Conservation (phyloP, 2,113 vertebrate genomes). For the Acanthochromis polyacanthus region DNA sequence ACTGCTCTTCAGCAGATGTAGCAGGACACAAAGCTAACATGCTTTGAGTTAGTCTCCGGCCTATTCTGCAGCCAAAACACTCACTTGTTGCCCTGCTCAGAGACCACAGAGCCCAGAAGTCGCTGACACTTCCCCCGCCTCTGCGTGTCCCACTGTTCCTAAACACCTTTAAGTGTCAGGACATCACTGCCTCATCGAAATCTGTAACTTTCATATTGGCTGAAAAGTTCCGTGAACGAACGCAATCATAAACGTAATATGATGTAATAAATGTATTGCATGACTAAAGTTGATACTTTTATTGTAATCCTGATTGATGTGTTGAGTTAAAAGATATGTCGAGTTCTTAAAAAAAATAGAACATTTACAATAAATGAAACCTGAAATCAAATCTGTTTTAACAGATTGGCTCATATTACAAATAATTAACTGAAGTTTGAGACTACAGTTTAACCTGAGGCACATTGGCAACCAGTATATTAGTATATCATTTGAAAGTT, state of each 20-base stretch:
- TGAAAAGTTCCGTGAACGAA: slow-evolving; percentile 46
- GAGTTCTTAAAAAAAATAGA: no score
- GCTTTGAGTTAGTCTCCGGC: slow-evolving; percentile 57
- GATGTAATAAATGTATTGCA: neutral
- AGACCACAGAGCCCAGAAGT: slow-evolving; percentile 46
- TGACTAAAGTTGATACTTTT: neutral
- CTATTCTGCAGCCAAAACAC: slow-evolving; percentile 53
- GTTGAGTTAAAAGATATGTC: no score
- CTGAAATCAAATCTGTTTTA: no score
- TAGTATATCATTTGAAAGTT: no score
- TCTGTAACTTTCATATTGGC: slow-evolving; percentile 41
- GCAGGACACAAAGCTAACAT: slow-evolving; percentile 64
- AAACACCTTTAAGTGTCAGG: slow-evolving; percentile 59
- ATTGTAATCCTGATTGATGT: no score
- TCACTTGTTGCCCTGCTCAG: slow-evolving; percentile 45
- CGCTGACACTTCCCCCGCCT: slow-evolving; percentile 34
- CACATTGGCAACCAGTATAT: no score
- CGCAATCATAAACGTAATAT: slow-evolving; percentile 32
- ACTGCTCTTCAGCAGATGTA: slow-evolving; percentile 68
- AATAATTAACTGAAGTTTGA: no score
- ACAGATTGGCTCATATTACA: no score
- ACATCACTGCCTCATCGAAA: slow-evolving; percentile 41
- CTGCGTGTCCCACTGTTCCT: slow-evolving; percentile 28
- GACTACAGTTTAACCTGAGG: no score
- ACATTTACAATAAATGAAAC: no score